A percentile compares a stretch with the other conserved stretches of the same genome.
These are phyloP conservation scores for Eciton burchellii DNA, from an alignment of 1,140 invertebrate species.

Conservation along the genomic window DNA sequence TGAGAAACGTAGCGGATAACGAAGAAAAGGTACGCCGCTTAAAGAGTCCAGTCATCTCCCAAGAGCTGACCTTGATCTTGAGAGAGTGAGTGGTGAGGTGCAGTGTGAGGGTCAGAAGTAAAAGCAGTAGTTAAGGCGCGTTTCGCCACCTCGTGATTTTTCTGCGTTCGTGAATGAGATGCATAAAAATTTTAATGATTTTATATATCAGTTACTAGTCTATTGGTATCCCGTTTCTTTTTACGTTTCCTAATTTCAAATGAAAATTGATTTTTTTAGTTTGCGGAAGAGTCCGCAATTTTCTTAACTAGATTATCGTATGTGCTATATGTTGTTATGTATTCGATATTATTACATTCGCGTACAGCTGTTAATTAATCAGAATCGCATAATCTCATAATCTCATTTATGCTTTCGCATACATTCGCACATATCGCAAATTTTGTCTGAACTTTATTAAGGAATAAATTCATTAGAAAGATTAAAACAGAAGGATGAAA, in stretches of 20 bases:
- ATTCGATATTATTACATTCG: too few species aligned
- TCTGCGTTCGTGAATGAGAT: conserved; percentile 55
- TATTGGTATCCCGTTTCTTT: neutral
- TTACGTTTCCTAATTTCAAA: neutral
- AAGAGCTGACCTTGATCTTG: conserved; percentile 84
- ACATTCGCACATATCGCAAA: too few species aligned
- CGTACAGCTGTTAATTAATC: too few species aligned
- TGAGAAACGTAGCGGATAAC: conserved; percentile 63
- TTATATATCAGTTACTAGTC: neutral
- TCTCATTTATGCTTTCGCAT: too few species aligned
- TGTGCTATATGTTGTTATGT: too few species aligned
- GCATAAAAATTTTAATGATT: conserved; percentile 3
- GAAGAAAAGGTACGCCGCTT: conserved; percentile 79
- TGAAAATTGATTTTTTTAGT: neutral
- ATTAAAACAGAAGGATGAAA: too few species aligned
- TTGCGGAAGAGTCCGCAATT: neutral
- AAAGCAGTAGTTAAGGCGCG: conserved; percentile 77
- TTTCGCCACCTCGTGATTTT: conserved; percentile 73
- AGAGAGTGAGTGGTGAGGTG: conserved; percentile 78
- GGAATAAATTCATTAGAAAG: too few species aligned
- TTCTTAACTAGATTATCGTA: neutral
- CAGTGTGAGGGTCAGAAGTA: conserved; percentile 79
- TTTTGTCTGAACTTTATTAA: too few species aligned
- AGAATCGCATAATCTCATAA: too few species aligned
- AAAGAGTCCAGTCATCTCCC: conserved; percentile 84